Base-by-base conservation (phyloP, 2,797 vertebrate genomes). In the Sebastiscus albofasciatus region DNA sequence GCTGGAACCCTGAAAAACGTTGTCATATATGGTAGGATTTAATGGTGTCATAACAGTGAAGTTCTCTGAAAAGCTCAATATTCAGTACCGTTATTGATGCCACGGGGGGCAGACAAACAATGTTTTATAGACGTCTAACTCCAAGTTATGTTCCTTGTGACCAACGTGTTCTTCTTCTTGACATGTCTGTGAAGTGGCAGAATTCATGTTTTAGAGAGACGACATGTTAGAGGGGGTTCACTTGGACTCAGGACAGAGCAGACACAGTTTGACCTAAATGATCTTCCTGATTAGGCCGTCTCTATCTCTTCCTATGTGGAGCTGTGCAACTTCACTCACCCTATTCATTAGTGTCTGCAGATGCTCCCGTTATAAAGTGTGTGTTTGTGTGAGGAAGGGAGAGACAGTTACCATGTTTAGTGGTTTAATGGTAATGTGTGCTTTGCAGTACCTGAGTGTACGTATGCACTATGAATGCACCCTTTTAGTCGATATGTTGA, bases 321-420 rank as follows among this genome's bases (percentile, higher is more conserved):
- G 33, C 5, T 70, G 71, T 77, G 66, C 12, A 33, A 26, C 52
- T 39, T 65, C 65, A 76, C 49, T 74, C 22, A 71, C 36, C 77
- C 71, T 60, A 8, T 74, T 71, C 72, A 75, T 70, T 75, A 67
- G 54, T 49, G 77, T 71, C 46, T 67, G 70, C 61, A 84, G 69
- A 74, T 74, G 78, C 66, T 77, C 26, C 58, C 33, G 52, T 84
- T 61, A 66, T 58, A 56, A 71, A 13, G n/a, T 33, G 60, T 12
- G 29, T 26, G 55, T 49, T 36, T 27, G 27, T 36, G 52, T 24
- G 12, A 42, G 71, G 27, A n/a, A 12, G 16, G 22, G 11, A 14
- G 16, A 68, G 66, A 31, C 5, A 13, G 18, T 6, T 27, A 11
- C 22, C 2, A 24, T 46, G 16, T 66, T 33, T 66, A 10, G 4